Percentiles rank a stretch among this genome's conserved stretches.
phyloP scores from a whole-genome alignment of 2,888 invertebrate species.

The Meloe dianella region DNA sequence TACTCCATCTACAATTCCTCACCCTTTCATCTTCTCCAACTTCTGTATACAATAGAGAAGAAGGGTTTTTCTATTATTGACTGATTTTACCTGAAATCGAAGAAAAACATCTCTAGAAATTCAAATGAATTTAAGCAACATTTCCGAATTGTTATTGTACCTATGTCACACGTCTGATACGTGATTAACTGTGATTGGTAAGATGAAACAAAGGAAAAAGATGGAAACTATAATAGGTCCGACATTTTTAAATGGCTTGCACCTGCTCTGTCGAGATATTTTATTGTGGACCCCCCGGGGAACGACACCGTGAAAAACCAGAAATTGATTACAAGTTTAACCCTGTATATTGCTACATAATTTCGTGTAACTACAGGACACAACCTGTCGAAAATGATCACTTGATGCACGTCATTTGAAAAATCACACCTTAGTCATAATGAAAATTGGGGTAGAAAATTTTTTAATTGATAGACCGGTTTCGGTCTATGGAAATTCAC shows the following conservation, averaged over 20 bases:
- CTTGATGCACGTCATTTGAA: too few species aligned
- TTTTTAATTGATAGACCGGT: too few species aligned
- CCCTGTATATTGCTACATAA: too few species aligned
- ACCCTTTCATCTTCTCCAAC: slow-evolving; percentile 40
- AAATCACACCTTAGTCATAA: too few species aligned
- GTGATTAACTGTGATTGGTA: too few species aligned
- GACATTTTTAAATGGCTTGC: slow-evolving; percentile 35
- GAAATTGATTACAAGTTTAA: neutral
- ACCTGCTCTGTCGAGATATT: slow-evolving; percentile 30
- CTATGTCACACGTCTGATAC: neutral
- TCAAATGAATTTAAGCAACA: neutral
- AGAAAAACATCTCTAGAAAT: neutral
- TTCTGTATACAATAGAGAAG: slow-evolving; percentile 26
- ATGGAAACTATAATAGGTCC: slow-evolving; percentile 19
- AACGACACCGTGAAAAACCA: neutral
- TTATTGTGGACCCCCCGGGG: neutral
- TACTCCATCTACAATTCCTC: slow-evolving; percentile 20
- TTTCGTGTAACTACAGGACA: too few species aligned
- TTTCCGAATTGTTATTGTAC: too few species aligned
- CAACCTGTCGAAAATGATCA: too few species aligned
- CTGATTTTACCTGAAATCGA: neutral
- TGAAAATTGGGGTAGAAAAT: too few species aligned
- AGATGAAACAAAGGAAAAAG: neutral
- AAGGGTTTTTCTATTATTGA: neutral
- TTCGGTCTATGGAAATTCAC: too few species aligned